Evolutionary conservation across 2,113 vertebrate species (phyloP), one percentile per base, ranked within the genome.

Genomic region (Cynopterus brachyotis): DNA sequence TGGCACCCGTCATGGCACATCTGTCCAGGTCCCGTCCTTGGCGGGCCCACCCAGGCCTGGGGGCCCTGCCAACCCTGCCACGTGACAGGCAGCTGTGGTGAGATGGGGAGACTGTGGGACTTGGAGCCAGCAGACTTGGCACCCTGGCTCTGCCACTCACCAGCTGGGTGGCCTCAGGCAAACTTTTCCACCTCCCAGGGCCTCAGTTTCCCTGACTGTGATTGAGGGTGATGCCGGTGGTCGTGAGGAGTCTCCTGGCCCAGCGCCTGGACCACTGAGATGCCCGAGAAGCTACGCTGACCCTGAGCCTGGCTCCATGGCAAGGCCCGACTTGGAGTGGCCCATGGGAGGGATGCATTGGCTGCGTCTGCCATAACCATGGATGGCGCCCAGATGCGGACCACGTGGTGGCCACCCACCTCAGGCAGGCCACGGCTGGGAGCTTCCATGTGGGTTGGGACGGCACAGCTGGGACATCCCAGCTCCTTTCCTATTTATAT

Each of bases 381-480:
- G 84, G 80, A 84, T 75, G 92, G 94, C 1, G 1, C 81, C 91
- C 95, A 97, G 88, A 94, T 93, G 96, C 91, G 0, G 40, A 64
- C 79, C 81, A 32, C 12, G 4, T 30, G 85, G 70, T 28, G 85
- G 50, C 95, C 91, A 83, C 89, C 81, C 83, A 79, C 62, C 72
- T 57, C 57, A 67, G 92, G 20, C 26, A 7, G 82, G 47, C 64
- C 60, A 53, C 62, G 3, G 13, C 76, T 20, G 73, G 89, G 85
- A 91, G 78, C 67, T 55, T 24, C 89, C 55, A 32, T 87, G 45
- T 97, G 94, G 89, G 30, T 0, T 59, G 67, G 93, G 93, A 72
- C 6, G 45, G 78, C 82, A 45, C 72, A 93, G 72, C 82, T 55
- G 60, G 83, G 93, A 67, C 3, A 13, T 30, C 57, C 80, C 53